Percentiles rank a stretch among this genome's conserved stretches.
phyloP scores from a whole-genome alignment of 1,140 invertebrate species.

The Hydropsyche tenuis region DNA sequence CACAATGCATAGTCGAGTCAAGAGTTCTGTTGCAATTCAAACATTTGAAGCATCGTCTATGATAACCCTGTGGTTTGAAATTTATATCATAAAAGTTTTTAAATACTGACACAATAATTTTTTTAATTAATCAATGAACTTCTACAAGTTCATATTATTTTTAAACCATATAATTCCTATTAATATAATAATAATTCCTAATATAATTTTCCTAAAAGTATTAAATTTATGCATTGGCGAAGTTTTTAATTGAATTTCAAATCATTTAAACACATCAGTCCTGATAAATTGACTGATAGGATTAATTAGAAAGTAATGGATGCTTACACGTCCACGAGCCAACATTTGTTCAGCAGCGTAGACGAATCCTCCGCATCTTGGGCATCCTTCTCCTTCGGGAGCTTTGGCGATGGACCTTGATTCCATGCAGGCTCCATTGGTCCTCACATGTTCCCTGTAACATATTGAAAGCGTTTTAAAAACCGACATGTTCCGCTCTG shows the following conservation, averaged over 20 bases:
- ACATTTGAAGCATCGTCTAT: slow-evolving; percentile 91
- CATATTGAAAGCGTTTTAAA: background rate
- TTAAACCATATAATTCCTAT: no score
- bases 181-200: no score
- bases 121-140: no score
- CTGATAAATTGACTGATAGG: no score
- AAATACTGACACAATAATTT: no score
- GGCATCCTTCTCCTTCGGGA: slow-evolving; percentile 86
- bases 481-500: background rate
- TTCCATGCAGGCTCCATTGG: slow-evolving; percentile 69
- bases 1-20: slow-evolving; percentile 92
- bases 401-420: slow-evolving; percentile 80
- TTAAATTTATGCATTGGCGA: no score
- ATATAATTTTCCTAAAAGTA: no score
- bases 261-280: no score
- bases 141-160: no score
- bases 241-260: no score
- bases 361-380: slow-evolving; percentile 88
- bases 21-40: slow-evolving; percentile 87
- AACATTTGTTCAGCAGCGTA: slow-evolving; percentile 95
- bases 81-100: slow-evolving; percentile 17
- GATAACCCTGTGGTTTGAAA: slow-evolving; percentile 74
- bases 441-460: slow-evolving; percentile 50
- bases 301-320: slow-evolving; percentile 47
- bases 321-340: slow-evolving; percentile 85